Evolutionary conservation across 1,140 invertebrate species (phyloP), one percentile per base, ranked within the genome.

Genomic region (Cyphomyrmex costatus): DNA sequence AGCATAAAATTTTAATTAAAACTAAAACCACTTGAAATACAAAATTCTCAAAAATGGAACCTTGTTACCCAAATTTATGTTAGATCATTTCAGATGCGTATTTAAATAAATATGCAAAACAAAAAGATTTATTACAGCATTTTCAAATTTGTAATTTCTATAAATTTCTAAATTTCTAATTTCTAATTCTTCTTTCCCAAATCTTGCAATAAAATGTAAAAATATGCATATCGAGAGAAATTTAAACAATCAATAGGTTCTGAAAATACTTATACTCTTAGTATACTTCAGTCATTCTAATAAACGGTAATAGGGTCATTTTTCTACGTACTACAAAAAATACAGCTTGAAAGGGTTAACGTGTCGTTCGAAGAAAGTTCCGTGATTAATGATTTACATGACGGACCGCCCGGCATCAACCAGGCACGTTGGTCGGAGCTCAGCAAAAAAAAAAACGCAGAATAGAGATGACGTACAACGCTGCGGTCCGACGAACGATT

Each of bases 371-470:
- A 63, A 77, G 66, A 76, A 86, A 86, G 70, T 66, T 80, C 61
- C 21, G 78, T 90, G 88, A 90, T 89, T 90, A 84, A 90, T 90
- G 85, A 63, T 73, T 70, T 74, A 80, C 88, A 84, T 86, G 88
- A 90, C 78, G 86, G 87, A 89, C 88, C 74, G 36, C 78, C 79
- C 71, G 82, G 42, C 61, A 79, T 73, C 73, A 51, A 58, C 51
- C 49, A 8, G 12, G 30, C 68, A 24, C 53, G n/a, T 86, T 83
- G 73, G 42, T 30, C 58, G 85, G 77, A 71, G 78, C 36, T 73
- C 61, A 63, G 49, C 36, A 65, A n/a, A n/a, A n/a, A n/a, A n/a
- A n/a, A n/a, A n/a, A 77, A 89, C 88, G 83, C 58, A 88, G 60
- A 85, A 86, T 77, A 86, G 58, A 42, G 78, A 49, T 27, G 51